Percentiles rank a stretch among this genome's conserved stretches.
Conservation (phyloP, 2,113 vertebrate species). For the Cinclus cinclus region DNA sequence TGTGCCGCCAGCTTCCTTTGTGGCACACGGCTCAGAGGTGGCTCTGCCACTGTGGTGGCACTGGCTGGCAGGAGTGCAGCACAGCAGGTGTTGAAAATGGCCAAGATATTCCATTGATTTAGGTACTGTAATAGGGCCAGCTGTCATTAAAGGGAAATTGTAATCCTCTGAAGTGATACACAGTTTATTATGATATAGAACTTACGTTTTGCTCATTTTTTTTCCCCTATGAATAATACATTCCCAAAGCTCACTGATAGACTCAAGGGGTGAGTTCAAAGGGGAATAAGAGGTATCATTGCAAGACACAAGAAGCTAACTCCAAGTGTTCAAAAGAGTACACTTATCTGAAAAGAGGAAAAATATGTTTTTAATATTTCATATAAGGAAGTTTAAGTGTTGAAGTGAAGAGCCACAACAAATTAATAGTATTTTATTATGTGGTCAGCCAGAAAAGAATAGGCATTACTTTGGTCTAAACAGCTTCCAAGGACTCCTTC, state of each 20-base stretch:
- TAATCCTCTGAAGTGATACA: background rate
- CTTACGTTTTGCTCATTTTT: background rate
- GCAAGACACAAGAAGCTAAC: background rate
- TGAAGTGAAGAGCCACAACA: background rate
- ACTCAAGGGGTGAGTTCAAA: background rate
- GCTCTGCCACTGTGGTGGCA: background rate
- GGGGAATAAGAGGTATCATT: background rate
- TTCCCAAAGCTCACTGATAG: background rate
- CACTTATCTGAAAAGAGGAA: background rate
- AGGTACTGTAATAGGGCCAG: background rate
- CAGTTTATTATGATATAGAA: background rate
- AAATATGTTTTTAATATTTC: background rate
- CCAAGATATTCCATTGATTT: background rate
- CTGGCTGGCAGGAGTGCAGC: background rate
- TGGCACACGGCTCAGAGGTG: fast-evolving
- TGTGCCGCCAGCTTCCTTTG: fast-evolving
- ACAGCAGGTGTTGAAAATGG: background rate
- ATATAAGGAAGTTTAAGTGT: background rate
- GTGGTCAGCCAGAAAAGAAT: background rate
- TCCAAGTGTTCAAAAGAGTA: background rate
- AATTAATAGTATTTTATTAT: background rate
- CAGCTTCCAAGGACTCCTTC: background rate
- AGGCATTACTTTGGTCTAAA: background rate
- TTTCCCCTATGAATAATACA: background rate
- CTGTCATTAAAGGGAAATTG: background rate